These are phyloP conservation scores for Drosophila prostipennis DNA, from an alignment of 2,888 invertebrate genomes.

Conservation along the genomic window DNA sequence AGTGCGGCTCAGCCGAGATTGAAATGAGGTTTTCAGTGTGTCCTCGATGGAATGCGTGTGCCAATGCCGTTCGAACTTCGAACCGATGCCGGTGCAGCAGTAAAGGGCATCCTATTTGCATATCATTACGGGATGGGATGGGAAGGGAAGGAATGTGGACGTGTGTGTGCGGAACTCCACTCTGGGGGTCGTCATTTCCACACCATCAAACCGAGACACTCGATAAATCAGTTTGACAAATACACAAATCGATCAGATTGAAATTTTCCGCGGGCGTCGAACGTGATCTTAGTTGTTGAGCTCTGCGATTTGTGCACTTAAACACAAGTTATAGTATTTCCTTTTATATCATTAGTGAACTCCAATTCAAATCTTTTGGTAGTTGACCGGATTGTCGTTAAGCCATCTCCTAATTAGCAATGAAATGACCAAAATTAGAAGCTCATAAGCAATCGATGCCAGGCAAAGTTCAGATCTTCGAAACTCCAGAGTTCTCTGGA, in stretches of 20 bases:
- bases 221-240: constrained; percentile 73
- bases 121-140: constrained; percentile 64
- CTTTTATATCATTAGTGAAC: background rate
- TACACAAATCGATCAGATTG: constrained; percentile 67
- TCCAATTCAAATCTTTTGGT: background rate
- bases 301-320: constrained; percentile 3
- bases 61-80: constrained; percentile 13
- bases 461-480: constrained; percentile 2
- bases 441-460: background rate
- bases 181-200: constrained; percentile 52
- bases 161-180: constrained; percentile 38
- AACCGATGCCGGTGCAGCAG: constrained; percentile 40
- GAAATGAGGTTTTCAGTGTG: constrained; percentile 66
- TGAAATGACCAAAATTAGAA: background rate
- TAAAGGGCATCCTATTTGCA: constrained; percentile 76
- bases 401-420: background rate
- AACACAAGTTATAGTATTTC: background rate
- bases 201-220: constrained; percentile 67
- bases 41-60: constrained; percentile 29
- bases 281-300: constrained; percentile 13
- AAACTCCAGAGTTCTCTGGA: background rate
- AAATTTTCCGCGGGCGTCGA: constrained; percentile 48
- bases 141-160: constrained; percentile 1
- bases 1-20: constrained; percentile 68
- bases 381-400: background rate